These are phyloP conservation scores for Eulemur albifrons DNA, from an alignment of 2,797 vertebrate genomes.

Conservation along the genomic window DNA sequence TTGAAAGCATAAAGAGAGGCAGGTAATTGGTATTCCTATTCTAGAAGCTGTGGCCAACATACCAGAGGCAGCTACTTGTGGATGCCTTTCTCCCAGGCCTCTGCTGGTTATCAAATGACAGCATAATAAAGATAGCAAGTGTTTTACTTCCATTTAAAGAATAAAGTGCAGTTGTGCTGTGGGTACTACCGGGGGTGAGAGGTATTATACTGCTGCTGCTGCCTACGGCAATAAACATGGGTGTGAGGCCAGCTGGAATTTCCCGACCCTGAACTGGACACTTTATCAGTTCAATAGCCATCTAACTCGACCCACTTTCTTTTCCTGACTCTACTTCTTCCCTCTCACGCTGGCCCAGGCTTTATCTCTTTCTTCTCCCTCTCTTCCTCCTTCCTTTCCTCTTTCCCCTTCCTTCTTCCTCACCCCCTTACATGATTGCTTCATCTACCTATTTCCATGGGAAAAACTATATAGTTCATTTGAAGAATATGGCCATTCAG, in stretches of 20 bases:
- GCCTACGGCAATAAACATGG: background rate
- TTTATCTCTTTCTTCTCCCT: background rate
- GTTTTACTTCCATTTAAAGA: constrained; percentile 68
- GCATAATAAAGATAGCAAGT: constrained; percentile 13
- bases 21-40: constrained; percentile 5
- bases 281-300: background rate
- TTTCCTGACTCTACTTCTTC: background rate
- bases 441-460: background rate
- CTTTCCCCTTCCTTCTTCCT: background rate
- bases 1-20: constrained; percentile 30
- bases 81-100: constrained; percentile 52
- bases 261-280: background rate
- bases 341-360: background rate
- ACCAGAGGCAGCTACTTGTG: background rate
- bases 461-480: background rate
- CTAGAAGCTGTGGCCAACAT: background rate
- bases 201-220: background rate
- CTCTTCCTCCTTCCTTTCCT: background rate
- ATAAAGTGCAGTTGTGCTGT: constrained; percentile 32
- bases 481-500: background rate
- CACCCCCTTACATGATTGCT: background rate
- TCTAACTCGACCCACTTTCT: background rate
- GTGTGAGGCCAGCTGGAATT: background rate
- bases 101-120: constrained; percentile 62
- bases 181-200: background rate